Conservation (phyloP, 2,797 vertebrate genomes). For the Ptychobarbus kaznakovi region DNA sequence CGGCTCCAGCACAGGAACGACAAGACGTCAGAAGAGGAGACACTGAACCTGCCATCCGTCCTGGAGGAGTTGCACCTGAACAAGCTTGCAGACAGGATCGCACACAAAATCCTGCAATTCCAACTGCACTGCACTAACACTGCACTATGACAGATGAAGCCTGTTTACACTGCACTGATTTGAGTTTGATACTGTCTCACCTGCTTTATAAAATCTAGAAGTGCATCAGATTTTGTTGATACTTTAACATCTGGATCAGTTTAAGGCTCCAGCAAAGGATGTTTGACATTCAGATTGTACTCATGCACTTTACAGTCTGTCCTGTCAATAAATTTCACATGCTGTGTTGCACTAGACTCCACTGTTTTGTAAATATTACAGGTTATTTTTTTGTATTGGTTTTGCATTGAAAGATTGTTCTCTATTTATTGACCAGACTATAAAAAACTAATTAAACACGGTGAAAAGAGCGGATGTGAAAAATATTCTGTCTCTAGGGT, state of each 20-base stretch:
- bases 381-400: background rate
- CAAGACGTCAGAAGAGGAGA: background rate
- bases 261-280: background rate
- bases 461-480: background rate
- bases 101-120: background rate
- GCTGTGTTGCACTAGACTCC: background rate
- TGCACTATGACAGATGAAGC: too few species aligned
- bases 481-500: background rate
- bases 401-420: background rate
- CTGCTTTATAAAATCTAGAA: background rate
- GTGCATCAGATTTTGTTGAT: background rate
- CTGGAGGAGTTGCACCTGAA: background rate
- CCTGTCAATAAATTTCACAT: background rate
- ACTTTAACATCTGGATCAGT: too few species aligned
- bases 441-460: constrained; percentile 11
- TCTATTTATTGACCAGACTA: background rate
- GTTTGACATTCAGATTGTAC: background rate
- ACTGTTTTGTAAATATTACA: constrained; percentile 1
- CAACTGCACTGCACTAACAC: background rate
- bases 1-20: background rate
- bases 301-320: background rate
- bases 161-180: background rate
- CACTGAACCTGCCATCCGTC: background rate
- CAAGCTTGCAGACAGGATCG: background rate
- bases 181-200: background rate